Evolutionary conservation across 2,113 vertebrate genomes (phyloP).

Genomic region (Holacanthus passer): DNA sequence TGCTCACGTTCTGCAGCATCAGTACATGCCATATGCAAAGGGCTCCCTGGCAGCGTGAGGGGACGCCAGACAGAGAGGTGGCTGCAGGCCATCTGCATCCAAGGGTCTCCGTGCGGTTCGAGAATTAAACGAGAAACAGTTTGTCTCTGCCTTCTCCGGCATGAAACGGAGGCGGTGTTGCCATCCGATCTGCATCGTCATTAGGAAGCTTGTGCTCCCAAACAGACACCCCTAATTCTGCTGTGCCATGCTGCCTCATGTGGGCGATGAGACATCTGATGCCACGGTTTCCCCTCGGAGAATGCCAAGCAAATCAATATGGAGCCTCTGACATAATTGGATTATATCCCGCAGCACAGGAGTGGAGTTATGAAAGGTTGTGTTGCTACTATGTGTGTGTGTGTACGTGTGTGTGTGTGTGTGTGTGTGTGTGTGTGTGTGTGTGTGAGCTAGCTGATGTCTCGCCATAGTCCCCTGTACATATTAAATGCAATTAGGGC

Average conservation of each 20-base stretch:
- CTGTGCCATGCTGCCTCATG: constrained; percentile 51
- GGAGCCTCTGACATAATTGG: constrained; percentile 76
- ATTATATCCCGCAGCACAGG: constrained; percentile 63
- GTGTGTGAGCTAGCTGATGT: constrained; percentile 5
- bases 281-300: constrained; percentile 80
- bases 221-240: constrained; percentile 51
- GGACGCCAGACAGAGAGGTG: constrained; percentile 22
- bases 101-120: neutral
- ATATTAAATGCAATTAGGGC: constrained; percentile 27
- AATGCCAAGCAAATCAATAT: constrained; percentile 72
- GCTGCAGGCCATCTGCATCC: constrained; percentile 21
- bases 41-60: constrained; percentile 6
- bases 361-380: constrained; percentile 50
- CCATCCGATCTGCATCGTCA: constrained; percentile 62
- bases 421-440: neutral
- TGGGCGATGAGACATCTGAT: constrained; percentile 78
- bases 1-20: constrained; percentile 12
- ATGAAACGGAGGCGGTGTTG: constrained; percentile 41
- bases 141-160: constrained; percentile 25
- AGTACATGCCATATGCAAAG: constrained; percentile 6
- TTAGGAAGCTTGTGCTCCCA: constrained; percentile 39
- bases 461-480: constrained; percentile 6
- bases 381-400: constrained; percentile 4
- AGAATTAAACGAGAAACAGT: constrained; percentile 35
- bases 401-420: neutral